Evolutionary conservation across 2,113 vertebrate species (phyloP).

Genomic region (Proteles cristata): DNA sequence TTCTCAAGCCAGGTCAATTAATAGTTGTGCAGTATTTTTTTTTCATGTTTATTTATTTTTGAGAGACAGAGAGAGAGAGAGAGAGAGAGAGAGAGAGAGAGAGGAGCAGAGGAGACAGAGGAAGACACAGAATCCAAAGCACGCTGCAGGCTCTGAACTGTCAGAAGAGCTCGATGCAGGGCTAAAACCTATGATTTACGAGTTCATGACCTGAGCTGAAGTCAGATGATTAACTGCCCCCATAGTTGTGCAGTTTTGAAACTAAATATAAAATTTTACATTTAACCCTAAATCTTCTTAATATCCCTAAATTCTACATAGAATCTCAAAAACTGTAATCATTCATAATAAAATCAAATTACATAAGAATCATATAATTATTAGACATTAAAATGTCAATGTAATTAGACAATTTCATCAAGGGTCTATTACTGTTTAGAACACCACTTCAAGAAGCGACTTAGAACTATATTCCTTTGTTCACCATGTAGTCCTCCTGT

Average conservation of each 20-base stretch:
- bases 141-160: too few species aligned
- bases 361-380: too few species aligned
- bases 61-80: too few species aligned
- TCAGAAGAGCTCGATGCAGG: too few species aligned
- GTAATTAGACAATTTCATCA: neutral
- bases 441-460: neutral
- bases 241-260: neutral
- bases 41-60: too few species aligned
- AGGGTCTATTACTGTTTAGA: neutral
- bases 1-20: neutral
- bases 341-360: neutral
- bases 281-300: neutral
- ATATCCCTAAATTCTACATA: neutral
- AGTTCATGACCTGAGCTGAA: too few species aligned
- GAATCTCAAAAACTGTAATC: neutral
- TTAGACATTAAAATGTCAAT: neutral
- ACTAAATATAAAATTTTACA: neutral
- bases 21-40: neutral
- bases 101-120: too few species aligned
- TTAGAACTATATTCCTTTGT: neutral
- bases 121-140: too few species aligned
- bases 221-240: too few species aligned
- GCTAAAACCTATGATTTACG: too few species aligned
- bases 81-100: too few species aligned
- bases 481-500: fast-evolving